phyloP scores from a whole-genome alignment of 2,888 invertebrate genomes.

The Trilocha varians region DNA sequence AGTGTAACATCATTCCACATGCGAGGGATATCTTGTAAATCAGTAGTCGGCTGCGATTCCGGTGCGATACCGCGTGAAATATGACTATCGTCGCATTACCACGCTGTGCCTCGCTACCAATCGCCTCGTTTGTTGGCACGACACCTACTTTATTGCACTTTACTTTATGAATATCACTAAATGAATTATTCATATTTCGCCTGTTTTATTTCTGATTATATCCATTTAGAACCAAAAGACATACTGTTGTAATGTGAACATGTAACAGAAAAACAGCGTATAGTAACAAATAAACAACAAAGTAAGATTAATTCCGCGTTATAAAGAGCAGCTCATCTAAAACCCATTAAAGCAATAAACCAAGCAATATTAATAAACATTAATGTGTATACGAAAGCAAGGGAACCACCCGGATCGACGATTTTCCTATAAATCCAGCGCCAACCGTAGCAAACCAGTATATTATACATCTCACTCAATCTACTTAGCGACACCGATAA shows the following conservation, averaged over 20 bases:
- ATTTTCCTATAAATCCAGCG: slow-evolving; percentile 35
- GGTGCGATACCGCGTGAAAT: slow-evolving; percentile 52
- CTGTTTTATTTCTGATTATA: neutral
- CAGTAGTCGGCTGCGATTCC: slow-evolving; percentile 49
- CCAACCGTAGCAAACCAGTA: slow-evolving; percentile 41
- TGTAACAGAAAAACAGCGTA: too few relatives aligned
- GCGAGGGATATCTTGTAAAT: slow-evolving; percentile 55
- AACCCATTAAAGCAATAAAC: slow-evolving; percentile 19
- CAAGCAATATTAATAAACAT: slow-evolving; percentile 17
- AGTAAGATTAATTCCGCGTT: neutral
- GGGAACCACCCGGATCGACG: slow-evolving; percentile 24
- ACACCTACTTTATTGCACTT: slow-evolving; percentile 14
- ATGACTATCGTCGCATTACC: slow-evolving; percentile 57
- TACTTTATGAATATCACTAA: slow-evolving; percentile 1
- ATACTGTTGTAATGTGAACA: too few relatives aligned
- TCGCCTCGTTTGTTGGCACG: slow-evolving; percentile 20
- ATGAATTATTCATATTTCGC: neutral
- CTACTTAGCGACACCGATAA: slow-evolving; percentile 66
- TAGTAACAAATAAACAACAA: neutral
- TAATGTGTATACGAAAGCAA: slow-evolving; percentile 16
- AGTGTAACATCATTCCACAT: slow-evolving; percentile 35
- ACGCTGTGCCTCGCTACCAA: slow-evolving; percentile 19
- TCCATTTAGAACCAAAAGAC: too few relatives aligned
- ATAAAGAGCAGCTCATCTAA: slow-evolving; percentile 1
- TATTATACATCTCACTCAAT: slow-evolving; percentile 59